phyloP scores from a whole-genome alignment of 1,140 invertebrate species.

The Lucilia sericata region DNA sequence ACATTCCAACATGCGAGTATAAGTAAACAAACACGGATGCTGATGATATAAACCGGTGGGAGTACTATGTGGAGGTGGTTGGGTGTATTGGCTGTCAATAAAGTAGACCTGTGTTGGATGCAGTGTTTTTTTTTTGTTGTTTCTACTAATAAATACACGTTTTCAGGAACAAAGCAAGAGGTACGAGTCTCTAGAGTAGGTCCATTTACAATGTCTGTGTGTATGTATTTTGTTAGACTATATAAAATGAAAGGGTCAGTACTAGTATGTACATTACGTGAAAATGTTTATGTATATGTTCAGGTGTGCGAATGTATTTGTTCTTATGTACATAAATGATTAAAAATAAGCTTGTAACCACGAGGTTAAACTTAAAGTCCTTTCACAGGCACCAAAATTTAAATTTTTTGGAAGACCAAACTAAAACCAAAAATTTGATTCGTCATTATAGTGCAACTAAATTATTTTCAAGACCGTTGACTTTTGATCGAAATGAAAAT shows the following conservation, averaged over 20 bases:
- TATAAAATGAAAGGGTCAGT: conserved; percentile 6
- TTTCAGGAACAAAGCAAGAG: not conserved
- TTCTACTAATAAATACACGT: not conserved
- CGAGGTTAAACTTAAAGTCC: too few species aligned
- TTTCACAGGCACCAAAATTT: too few species aligned
- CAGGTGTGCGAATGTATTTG: not conserved
- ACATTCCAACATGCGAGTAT: not conserved
- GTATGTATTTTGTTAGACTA: not conserved
- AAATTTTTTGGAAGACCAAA: too few species aligned
- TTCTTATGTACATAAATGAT: not conserved
- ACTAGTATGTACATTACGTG: not conserved
- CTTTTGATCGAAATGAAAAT: too few species aligned
- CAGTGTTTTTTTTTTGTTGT: not conserved
- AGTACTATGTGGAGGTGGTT: not conserved
- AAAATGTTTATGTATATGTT: not conserved
- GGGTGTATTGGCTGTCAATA: too few species aligned
- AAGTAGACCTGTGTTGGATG: not conserved
- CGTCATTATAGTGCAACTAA: too few species aligned
- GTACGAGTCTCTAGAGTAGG: not conserved
- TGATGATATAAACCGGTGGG: not conserved
- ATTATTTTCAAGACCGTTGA: too few species aligned
- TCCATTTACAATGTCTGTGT: not conserved
- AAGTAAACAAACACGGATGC: not conserved
- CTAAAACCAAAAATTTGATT: too few species aligned
- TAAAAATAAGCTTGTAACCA: not conserved